A percentile compares a stretch with the other conserved stretches of the same genome.
Conservation (phyloP, 2,113 vertebrate species). For the Melanostigma gelatinosum region DNA sequence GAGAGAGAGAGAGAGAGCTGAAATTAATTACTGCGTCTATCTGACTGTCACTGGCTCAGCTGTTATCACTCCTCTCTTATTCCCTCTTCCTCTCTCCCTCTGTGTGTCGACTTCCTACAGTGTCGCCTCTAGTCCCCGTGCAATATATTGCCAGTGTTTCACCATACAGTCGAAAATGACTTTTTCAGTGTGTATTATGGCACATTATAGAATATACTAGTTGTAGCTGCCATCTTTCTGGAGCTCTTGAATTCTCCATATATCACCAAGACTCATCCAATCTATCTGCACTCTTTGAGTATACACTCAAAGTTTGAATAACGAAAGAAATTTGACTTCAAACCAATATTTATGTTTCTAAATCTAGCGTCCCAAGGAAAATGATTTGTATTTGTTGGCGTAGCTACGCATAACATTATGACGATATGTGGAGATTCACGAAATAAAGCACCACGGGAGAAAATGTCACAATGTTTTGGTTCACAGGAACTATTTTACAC, state of each 20-base stretch:
- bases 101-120: constrained; percentile 17
- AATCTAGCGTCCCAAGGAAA: not conserved
- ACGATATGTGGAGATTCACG: not conserved
- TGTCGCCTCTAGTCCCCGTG: constrained; percentile 26
- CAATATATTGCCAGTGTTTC: constrained; percentile 38
- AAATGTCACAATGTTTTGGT: not conserved
- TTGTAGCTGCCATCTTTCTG: constrained; percentile 1
- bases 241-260: not conserved
- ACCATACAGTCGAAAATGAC: constrained; percentile 6
- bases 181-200: not conserved
- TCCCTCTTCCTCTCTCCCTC: constrained; percentile 13
- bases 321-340: not conserved
- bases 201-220: not conserved
- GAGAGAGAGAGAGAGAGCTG: constrained; percentile 44
- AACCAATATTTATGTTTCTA: not conserved
- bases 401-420: not conserved
- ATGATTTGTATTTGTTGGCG: not conserved
- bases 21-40: constrained; percentile 78
- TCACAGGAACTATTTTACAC: not conserved
- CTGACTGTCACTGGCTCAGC: constrained; percentile 65
- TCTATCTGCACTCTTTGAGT: not conserved
- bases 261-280: not conserved
- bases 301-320: not conserved
- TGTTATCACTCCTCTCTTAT: constrained; percentile 55
- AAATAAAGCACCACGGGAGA: not conserved